phyloP scores from a whole-genome alignment of 92 coral and sea anemone genomes.

The Plumapathes pennacea region DNA sequence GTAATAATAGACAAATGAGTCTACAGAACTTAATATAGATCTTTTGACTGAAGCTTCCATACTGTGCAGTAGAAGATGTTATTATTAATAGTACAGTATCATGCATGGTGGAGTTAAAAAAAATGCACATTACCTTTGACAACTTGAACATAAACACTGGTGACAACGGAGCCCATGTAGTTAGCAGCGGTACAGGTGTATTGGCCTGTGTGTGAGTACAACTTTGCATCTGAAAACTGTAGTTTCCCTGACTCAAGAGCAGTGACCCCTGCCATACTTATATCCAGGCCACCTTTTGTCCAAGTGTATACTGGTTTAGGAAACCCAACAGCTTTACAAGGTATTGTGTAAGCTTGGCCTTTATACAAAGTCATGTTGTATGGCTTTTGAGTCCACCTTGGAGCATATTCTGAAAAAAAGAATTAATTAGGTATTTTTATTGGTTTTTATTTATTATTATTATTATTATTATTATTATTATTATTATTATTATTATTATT shows the following conservation, averaged over 20 bases:
- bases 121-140: slow-evolving; percentile 82
- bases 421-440: too few species aligned
- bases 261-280: neutral
- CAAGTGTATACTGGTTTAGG: slow-evolving; percentile 68
- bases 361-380: slow-evolving; percentile 49
- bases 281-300: slow-evolving; percentile 36
- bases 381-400: slow-evolving; percentile 50
- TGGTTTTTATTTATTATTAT: too few species aligned
- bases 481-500: too few species aligned
- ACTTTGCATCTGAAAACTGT: slow-evolving; percentile 27
- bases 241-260: slow-evolving; percentile 37
- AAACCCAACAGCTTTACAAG: slow-evolving; percentile 66
- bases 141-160: slow-evolving; percentile 55
- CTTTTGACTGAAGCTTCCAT: too few species aligned
- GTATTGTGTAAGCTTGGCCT: slow-evolving; percentile 40
- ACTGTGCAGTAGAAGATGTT: too few species aligned
- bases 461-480: too few species aligned
- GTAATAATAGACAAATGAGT: too few species aligned
- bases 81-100: too few species aligned
- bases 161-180: slow-evolving; percentile 23
- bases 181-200: slow-evolving; percentile 73
- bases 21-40: too few species aligned
- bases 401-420: slow-evolving; percentile 30
- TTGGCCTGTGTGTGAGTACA: slow-evolving; percentile 23
- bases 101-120: too few species aligned